Base-by-base conservation (phyloP, 1,140 invertebrate species). In the Drosophila nasuta region DNA sequence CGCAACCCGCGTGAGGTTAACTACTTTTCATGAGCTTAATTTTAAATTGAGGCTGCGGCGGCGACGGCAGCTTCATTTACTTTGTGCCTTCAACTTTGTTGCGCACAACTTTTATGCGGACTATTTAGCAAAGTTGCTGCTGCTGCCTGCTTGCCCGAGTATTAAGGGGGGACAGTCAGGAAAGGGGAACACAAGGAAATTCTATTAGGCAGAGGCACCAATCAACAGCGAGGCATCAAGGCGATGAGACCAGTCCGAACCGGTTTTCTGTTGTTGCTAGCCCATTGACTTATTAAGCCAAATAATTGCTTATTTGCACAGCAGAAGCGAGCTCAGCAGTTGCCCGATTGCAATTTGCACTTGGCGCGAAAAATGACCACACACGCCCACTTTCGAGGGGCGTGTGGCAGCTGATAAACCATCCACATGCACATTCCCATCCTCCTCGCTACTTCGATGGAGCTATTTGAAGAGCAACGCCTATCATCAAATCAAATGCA, bases 21-120 rank as follows among this genome's bases (percentile, higher is more conserved):
- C 85, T 88, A 89, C 85, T 89, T 88, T 88, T 88, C 83, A 88
- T 83, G 80, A 88, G 83, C 83, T 88, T 88, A 89, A 88, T 88
- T 88, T 88, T 89, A 88, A 88, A 88, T 88, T 83, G 83, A 88
- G 83, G 83, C 83, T 83, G 82, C 66, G 63, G 79, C 74, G 57
- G 41, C 63, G 52, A 17, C 62, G 56, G 75, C 66, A 77, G 83
- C 85, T 88, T 88, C 80, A 88, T 88, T 88, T 88, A 88, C 82
- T 86, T 85, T 85, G 77, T 85, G 81, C 77, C 81, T 65, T 68
- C 83, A 87, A 87, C 82, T 87, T 87, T 87, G 83, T 87, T 83
- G 83, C 80, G 73, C 65, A 43, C 77, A 68, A 87, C 82, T 87
- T 87, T 87, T 83, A 69, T 80, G 83, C 83, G 80, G 80, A 86